phyloP scores from a whole-genome alignment of 2,113 vertebrate species.

The Suncus etruscus region DNA sequence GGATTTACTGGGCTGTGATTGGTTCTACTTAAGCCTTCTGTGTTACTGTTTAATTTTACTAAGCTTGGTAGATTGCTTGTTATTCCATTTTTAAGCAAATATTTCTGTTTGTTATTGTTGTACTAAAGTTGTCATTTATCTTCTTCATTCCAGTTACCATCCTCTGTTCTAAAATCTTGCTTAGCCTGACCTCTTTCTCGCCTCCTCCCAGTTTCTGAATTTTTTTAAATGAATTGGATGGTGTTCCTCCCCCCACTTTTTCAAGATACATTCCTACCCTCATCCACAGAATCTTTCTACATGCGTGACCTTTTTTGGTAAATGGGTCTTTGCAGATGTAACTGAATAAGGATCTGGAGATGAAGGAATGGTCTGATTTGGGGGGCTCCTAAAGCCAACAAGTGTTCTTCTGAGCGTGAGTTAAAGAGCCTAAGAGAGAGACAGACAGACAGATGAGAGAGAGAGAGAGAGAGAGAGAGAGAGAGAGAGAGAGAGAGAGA shows the following conservation, averaged over 20 bases:
- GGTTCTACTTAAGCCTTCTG: no score
- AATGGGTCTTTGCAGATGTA: constrained; percentile 1
- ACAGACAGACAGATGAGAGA: no score
- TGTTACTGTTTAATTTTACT: no score
- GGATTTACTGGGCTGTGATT: no score
- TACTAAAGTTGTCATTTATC: not conserved
- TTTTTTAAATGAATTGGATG: constrained; percentile 31
- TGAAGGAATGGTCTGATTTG: not conserved
- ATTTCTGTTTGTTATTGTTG: not conserved
- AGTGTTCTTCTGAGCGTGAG: not conserved
- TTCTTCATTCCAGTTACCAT: not conserved
- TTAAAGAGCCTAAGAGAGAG: not conserved
- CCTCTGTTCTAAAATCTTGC: no score
- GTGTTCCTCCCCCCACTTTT: rapidly evolving
- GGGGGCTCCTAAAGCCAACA: not conserved
- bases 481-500: no score
- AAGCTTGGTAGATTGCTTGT: no score
- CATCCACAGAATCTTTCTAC: not conserved
- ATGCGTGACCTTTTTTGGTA: not conserved
- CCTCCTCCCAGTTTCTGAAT: not conserved
- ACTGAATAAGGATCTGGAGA: not conserved
- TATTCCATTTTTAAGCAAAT: not conserved
- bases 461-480: no score
- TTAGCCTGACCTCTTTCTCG: no score
- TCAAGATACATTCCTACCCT: not conserved